Evolutionary conservation across 2,888 invertebrate species (phyloP).

Genomic region (Chirona hameri): DNA sequence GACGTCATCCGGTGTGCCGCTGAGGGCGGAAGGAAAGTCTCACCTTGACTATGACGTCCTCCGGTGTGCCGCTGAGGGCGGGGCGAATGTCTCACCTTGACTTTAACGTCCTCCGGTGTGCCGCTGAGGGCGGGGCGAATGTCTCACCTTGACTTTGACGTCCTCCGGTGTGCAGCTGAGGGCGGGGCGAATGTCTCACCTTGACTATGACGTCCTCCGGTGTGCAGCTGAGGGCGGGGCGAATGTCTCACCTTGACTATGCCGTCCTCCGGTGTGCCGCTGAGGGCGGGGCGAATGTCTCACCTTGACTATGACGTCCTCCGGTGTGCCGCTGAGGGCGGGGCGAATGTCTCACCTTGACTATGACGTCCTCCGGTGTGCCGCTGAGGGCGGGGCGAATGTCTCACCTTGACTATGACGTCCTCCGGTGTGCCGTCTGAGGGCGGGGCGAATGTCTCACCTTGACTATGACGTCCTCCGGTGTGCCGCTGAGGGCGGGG

Average conservation of each 20-base stretch:
- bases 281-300: conserved; percentile 8
- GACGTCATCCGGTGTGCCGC: conserved; percentile 54
- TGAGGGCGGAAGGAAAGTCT: too few relatives aligned
- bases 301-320: conserved; percentile 68
- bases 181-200: conserved; percentile 47
- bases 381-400: background rate
- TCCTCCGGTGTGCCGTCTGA: conserved; percentile 50
- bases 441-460: too few relatives aligned
- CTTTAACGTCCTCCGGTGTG: conserved; percentile 58
- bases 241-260: too few relatives aligned
- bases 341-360: too few relatives aligned
- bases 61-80: background rate
- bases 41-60: too few relatives aligned
- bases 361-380: too few relatives aligned
- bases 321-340: conserved; percentile 38
- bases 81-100: conserved; percentile 54
- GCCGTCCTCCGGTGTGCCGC: too few relatives aligned
- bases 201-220: conserved; percentile 63
- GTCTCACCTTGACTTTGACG: too few relatives aligned
- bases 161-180: too few relatives aligned
- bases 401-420: conserved; percentile 62
- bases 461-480: too few relatives aligned
- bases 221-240: conserved; percentile 36
- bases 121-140: too few relatives aligned
- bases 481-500: background rate